phyloP scores from a whole-genome alignment of 2,797 vertebrate genomes.

The Triplophysa bombifrons region DNA sequence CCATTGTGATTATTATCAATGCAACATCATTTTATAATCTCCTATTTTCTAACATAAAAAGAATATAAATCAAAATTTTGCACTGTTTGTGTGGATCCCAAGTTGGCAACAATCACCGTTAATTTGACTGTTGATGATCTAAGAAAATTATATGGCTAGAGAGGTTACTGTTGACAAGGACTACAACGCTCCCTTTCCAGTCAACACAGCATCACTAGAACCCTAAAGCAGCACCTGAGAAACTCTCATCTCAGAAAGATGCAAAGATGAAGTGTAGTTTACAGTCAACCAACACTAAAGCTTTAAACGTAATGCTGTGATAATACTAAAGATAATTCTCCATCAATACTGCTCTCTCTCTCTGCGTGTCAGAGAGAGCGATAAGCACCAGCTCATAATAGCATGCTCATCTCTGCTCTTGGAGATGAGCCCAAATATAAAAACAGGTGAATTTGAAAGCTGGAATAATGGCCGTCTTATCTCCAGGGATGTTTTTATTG shows the following conservation, averaged over 20 bases:
- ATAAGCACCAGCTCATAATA: slow-evolving; percentile 36
- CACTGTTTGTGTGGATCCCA: background rate
- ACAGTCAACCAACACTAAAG: background rate
- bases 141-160: background rate
- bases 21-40: background rate
- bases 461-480: slow-evolving; percentile 37
- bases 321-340: slow-evolving; percentile 17
- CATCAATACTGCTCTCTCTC: background rate
- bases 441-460: slow-evolving; percentile 40
- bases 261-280: background rate
- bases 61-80: too few species aligned
- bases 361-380: background rate
- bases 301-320: background rate
- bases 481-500: slow-evolving; percentile 39
- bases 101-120: background rate
- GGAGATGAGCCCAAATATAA: slow-evolving; percentile 28
- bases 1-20: background rate
- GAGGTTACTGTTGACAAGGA: background rate
- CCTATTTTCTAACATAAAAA: too few species aligned
- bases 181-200: background rate
- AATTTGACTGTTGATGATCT: background rate
- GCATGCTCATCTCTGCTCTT: slow-evolving; percentile 38
- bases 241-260: background rate
- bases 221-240: background rate
- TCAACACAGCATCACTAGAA: background rate